Evolutionary conservation across 2,797 vertebrate genomes (phyloP), one percentile per base, ranked within the genome.

Genomic region (Argya squamiceps): DNA sequence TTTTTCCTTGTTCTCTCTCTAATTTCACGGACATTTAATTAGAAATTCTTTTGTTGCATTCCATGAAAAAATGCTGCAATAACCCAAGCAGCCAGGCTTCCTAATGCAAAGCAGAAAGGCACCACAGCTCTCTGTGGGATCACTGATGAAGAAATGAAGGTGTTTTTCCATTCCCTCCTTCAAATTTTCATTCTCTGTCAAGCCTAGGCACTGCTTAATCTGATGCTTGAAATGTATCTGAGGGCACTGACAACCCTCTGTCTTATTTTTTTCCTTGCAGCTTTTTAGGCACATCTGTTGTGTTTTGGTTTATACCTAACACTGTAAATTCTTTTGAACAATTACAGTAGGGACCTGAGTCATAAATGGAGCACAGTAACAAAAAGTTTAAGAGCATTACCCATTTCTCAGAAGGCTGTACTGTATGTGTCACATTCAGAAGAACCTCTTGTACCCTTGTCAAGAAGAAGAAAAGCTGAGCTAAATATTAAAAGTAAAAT

Each of bases 391-490:
- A 73, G 68, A 91, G 39, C 19, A n/a, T 82, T 75, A 37, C 19
- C 27, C 6, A 3, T 84, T 78, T 84, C 53, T 36, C n/a, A 68
- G 70, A 75, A 89, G 37, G 5, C 46, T 88, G 19, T n/a, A 29
- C 46, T 36, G 5, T 49, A 26, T 37, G 17, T 83, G 37, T 89
- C 44, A 87, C 24, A 67, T 77, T 93, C 56, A 62, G 65, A 83
- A 82, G 63, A 92, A 86, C 59, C 39, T 94, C 34, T 85, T 91
- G 62, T 67, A 83, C 30, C 44, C 43, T 79, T 80, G 41, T 74
- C 75, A 88, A 81, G 68, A 93, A 83, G 85, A 94, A 84, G 55
- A 78, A 94, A 87, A 89, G 36, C 44, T 59, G 68, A 79, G 29
- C 47, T 79, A 84, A 85, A 69, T 69, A 47, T 76, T 85, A 70